Conservation (phyloP, 1,140 invertebrate genomes). For the Tetranychus cinnabarinus region DNA sequence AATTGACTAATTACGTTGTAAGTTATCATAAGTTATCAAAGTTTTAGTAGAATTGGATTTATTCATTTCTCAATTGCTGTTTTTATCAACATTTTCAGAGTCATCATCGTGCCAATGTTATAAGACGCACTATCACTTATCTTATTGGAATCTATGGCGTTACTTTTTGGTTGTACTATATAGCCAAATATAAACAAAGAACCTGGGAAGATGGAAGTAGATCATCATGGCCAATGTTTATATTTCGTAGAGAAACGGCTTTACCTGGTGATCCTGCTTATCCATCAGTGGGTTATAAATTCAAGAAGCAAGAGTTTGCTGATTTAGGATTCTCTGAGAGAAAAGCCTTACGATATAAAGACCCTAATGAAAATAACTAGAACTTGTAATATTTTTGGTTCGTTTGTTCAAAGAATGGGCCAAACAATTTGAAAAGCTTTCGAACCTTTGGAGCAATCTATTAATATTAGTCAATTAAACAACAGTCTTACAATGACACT, state of each 20-base stretch:
- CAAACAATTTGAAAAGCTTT: no score
- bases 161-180: neutral
- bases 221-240: neutral
- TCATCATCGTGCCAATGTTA: neutral
- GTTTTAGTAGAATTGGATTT: neutral
- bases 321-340: neutral
- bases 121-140: neutral
- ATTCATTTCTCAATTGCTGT: neutral
- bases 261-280: conserved; percentile 1
- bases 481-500: no score
- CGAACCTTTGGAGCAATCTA: no score
- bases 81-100: neutral
- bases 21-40: neutral
- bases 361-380: neutral
- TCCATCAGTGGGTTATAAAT: neutral
- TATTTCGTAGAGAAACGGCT: neutral
- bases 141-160: neutral
- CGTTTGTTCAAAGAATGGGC: no score
- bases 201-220: neutral
- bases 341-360: neutral
- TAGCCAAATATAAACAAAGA: neutral
- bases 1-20: neutral
- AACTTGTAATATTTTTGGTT: neutral
- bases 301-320: neutral
- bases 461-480: no score